Evolutionary conservation across 2,797 vertebrate species (phyloP).

Genomic region (Enoplosus armatus): DNA sequence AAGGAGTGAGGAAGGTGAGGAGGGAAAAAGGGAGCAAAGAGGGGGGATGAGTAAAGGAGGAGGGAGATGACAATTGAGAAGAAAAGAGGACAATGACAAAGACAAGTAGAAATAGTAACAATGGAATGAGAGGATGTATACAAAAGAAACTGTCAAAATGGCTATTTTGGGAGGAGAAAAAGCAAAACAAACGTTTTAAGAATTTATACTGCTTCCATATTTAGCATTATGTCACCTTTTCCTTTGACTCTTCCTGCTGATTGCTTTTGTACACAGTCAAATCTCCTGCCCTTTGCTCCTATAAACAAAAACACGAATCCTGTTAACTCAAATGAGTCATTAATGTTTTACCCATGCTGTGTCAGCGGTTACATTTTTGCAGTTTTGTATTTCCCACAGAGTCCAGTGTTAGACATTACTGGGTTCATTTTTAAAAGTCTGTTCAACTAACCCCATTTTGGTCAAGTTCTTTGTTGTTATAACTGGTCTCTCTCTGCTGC

Average conservation of each 20-base stretch:
- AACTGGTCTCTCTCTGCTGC: constrained; percentile 78
- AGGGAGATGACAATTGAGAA: not conserved
- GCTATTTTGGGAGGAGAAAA: not conserved
- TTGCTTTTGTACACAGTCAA: constrained; percentile 23
- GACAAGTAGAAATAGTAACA: constrained; percentile 49
- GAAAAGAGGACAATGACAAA: not conserved
- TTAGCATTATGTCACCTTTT: constrained; percentile 53
- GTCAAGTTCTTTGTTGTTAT: constrained; percentile 53
- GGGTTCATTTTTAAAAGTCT: not conserved
- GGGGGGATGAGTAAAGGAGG: constrained; percentile 46
- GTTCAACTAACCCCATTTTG: constrained; percentile 55
- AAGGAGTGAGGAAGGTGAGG: not conserved
- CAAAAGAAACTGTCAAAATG: not conserved
- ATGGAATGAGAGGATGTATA: not conserved
- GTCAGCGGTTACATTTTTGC: not conserved
- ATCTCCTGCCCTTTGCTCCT: constrained; percentile 64
- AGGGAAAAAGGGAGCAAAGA: not conserved
- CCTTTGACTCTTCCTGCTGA: constrained; percentile 25
- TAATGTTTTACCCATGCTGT: not conserved
- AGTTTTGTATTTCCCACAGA: not conserved
- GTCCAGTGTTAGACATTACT: not conserved
- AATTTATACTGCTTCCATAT: not conserved
- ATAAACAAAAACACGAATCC: constrained; percentile 49
- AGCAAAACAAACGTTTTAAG: not conserved
- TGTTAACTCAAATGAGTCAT: not conserved